Conservation (phyloP, 2,888 invertebrate species). For the Nephrotoma flavescens region DNA sequence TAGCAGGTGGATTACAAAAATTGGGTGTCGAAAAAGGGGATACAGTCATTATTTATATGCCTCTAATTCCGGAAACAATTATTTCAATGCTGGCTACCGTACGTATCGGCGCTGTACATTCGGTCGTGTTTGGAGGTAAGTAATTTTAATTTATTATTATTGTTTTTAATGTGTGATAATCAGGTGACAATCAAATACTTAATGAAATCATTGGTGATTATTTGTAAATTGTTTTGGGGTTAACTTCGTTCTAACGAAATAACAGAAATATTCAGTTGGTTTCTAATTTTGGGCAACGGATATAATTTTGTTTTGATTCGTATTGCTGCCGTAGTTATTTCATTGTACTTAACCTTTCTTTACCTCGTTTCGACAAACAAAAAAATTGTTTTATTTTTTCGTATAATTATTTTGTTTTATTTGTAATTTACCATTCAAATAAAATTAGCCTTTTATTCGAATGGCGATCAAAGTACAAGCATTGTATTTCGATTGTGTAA, state of each 20-base stretch:
- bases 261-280: background rate
- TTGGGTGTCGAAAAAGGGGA: conserved; percentile 72
- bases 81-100: conserved; percentile 80
- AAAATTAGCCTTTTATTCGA: background rate
- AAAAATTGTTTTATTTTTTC: background rate
- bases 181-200: background rate
- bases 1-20: conserved; percentile 65
- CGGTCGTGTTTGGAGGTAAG: conserved; percentile 83
- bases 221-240: background rate
- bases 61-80: conserved; percentile 79
- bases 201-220: background rate
- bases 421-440: background rate
- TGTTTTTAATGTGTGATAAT: background rate
- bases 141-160: conserved; percentile 2
- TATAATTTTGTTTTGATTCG: background rate
- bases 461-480: background rate
- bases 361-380: background rate
- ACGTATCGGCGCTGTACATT: conserved; percentile 81
- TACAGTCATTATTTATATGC: conserved; percentile 86
- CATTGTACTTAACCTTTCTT: background rate
- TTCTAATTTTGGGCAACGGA: background rate
- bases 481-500: background rate
- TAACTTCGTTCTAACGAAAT: too few species aligned
- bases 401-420: background rate
- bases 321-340: background rate